Evolutionary conservation across 2,113 vertebrate genomes (phyloP), one percentile per base, ranked within the genome.

Genomic region (Lepisosteus oculatus): DNA sequence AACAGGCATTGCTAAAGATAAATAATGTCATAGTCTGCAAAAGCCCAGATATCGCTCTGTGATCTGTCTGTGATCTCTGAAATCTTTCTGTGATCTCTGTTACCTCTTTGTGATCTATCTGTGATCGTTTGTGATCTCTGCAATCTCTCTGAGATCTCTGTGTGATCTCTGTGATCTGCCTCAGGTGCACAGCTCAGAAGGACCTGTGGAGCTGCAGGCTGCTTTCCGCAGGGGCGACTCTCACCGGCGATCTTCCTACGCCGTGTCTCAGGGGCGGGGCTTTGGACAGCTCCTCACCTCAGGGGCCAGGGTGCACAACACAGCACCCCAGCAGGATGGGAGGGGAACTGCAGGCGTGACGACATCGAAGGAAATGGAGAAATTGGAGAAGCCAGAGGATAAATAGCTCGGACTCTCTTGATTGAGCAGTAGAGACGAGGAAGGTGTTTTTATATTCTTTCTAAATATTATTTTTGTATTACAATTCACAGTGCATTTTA

Each of bases 181-280:
- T 57, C 14, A 93, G 91, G 81, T 93, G 70, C 90, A 90, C 79
- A 86, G 44, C 41, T 55, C 70, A 4, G 54, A 68, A n/a, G 61
- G 68, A 1, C 6, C 70, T 0, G 79, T 87, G 77, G 91, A 91
- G 76, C 68, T 94, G 6, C 70, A 57, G 0, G 79, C 87, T 2
- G 73, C 72, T 0, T 5, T 90, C 8, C 79, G 8, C 0, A 80
- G 89, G 0, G 69, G 74, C 0, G 68, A 85, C 0, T 41, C 81
- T 1, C 9, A 3, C 13, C 88, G 88, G 3, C 90, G 85, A 3
- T 97, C 95, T 41, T 91, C 93, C 55, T 95, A 94, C 0, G 93
- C 93, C 17, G 85, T 95, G 84, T 95, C 94, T 6, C 94, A 96
- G 83, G 90, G 76, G 12, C 86, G 85, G 17, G 93, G 91, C 44